phyloP scores from a whole-genome alignment of 2,797 vertebrate genomes.

The Coregonus ussuriensis region DNA sequence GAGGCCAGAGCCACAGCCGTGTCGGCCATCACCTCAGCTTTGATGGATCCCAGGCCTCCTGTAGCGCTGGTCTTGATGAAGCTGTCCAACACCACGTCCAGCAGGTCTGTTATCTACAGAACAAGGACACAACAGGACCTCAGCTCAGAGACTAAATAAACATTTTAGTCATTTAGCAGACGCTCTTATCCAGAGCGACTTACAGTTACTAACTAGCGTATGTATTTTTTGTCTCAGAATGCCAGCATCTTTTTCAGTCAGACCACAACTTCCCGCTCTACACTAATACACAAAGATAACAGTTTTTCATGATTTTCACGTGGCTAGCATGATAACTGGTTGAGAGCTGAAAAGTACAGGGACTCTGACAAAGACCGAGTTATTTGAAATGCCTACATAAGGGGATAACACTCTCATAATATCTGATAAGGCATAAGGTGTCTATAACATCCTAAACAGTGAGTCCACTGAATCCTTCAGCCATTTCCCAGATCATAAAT shows the following conservation, averaged over 20 bases:
- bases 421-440: too few species aligned
- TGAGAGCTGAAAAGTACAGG: too few species aligned
- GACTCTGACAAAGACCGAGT: too few species aligned
- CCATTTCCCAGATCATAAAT: not conserved
- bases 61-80: conserved; percentile 80
- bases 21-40: conserved; percentile 89
- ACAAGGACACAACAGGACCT: not conserved
- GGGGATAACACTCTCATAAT: too few species aligned
- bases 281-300: not conserved
- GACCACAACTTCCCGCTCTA: not conserved
- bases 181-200: too few species aligned
- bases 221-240: not conserved
- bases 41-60: conserved; percentile 85
- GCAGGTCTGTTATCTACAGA: conserved; percentile 32
- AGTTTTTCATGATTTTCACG: not conserved
- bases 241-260: not conserved
- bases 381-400: not conserved
- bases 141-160: not conserved
- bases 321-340: not conserved
- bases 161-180: too few species aligned
- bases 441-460: not conserved
- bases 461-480: not conserved
- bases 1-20: conserved; percentile 86
- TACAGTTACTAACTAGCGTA: too few species aligned
- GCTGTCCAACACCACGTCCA: conserved; percentile 37